phyloP scores from a whole-genome alignment of 1,140 invertebrate genomes.

The Drosophila nigrodunni region DNA sequence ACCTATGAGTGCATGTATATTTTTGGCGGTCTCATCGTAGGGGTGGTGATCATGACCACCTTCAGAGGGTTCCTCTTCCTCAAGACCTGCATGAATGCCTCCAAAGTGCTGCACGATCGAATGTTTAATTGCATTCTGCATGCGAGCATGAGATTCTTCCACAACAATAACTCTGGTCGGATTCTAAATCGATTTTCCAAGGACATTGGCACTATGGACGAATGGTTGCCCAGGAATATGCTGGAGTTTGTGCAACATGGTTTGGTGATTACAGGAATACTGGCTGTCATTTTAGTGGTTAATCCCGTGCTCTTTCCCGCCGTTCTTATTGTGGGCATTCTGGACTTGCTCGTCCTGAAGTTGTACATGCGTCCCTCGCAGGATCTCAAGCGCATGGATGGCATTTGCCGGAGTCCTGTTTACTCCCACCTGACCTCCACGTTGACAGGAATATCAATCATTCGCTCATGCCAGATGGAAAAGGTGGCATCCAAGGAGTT shows the following conservation, averaged over 20 bases:
- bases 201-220: slow-evolving; percentile 93
- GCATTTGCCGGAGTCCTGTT: slow-evolving; percentile 91
- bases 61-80: slow-evolving; percentile 90
- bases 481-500: slow-evolving; percentile 89
- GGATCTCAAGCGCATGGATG: slow-evolving; percentile 92
- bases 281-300: slow-evolving; percentile 89
- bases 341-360: slow-evolving; percentile 89
- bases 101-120: slow-evolving; percentile 90
- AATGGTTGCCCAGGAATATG: slow-evolving; percentile 89
- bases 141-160: slow-evolving; percentile 94
- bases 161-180: slow-evolving; percentile 92
- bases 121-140: slow-evolving; percentile 93
- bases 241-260: slow-evolving; percentile 88
- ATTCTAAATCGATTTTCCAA: slow-evolving; percentile 92
- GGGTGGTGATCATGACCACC: slow-evolving; percentile 85
- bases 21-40: slow-evolving; percentile 73
- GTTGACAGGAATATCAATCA: slow-evolving; percentile 91
- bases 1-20: slow-evolving; percentile 82
- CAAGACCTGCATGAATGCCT: slow-evolving; percentile 91
- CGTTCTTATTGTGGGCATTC: slow-evolving; percentile 86
- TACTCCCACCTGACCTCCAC: slow-evolving; percentile 93
- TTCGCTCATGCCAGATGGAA: slow-evolving; percentile 90
- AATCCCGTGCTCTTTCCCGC: slow-evolving; percentile 90
- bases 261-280: slow-evolving; percentile 87
- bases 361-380: slow-evolving; percentile 92